A percentile compares a stretch with the other conserved stretches of the same genome.
Evolutionary conservation across 2,888 invertebrate species (phyloP).

Genomic region (Adelphocoris suturalis): DNA sequence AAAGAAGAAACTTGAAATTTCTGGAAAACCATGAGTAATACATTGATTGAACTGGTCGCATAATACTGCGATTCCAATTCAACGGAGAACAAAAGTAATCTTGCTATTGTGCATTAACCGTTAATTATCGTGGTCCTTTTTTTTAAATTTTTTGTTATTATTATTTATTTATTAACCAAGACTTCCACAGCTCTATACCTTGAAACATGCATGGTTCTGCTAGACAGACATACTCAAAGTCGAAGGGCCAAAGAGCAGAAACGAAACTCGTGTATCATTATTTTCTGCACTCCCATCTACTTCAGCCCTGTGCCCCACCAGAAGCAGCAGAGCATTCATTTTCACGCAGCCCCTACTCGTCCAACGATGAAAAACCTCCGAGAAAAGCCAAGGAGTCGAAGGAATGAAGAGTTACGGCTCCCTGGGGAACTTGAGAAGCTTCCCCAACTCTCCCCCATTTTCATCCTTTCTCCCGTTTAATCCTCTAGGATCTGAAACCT

Average conservation of each 20-base stretch:
- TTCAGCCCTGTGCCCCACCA: neutral
- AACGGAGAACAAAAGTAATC: no score
- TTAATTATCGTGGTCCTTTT: no score
- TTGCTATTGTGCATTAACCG: no score
- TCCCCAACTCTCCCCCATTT: neutral
- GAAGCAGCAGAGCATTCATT: neutral
- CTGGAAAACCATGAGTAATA: no score
- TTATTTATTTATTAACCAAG: no score
- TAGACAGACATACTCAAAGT: neutral
- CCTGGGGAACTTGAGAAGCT: conserved; percentile 33
- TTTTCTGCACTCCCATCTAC: conserved; percentile 30
- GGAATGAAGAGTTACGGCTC: conserved; percentile 60
- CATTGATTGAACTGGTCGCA: no score
- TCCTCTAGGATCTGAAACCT: conserved; percentile 39
- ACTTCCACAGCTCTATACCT: no score
- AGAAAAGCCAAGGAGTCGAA: conserved; percentile 38
- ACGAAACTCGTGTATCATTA: conserved; percentile 17
- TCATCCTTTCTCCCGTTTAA: conserved; percentile 36
- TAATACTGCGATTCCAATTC: no score
- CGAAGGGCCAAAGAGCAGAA: neutral
- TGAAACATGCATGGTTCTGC: no score
- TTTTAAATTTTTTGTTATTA: no score
- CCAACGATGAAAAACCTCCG: conserved; percentile 31
- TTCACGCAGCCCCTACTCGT: conserved; percentile 16
- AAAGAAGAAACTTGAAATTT: no score